Percentiles rank a stretch among this genome's conserved stretches.
Evolutionary conservation across 2,888 invertebrate genomes (phyloP).

Genomic region (Gryllus longicercus): DNA sequence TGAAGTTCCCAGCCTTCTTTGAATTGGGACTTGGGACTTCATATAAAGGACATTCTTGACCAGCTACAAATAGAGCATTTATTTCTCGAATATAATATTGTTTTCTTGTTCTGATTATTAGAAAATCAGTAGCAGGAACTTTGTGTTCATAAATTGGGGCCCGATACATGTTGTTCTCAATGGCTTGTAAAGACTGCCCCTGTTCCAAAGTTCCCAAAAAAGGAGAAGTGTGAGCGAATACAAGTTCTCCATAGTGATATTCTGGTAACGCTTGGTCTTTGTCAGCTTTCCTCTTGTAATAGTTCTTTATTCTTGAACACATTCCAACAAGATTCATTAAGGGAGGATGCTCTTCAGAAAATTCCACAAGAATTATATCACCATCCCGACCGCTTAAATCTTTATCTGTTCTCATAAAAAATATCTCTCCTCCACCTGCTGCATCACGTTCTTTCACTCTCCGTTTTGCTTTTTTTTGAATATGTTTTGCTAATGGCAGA

Average conservation of each 20-base stretch:
- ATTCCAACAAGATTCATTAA: conserved; percentile 96
- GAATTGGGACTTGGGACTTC: conserved; percentile 99
- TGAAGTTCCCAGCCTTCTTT: conserved; percentile 95
- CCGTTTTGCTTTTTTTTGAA: conserved; percentile 88
- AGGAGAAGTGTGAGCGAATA: conserved; percentile 95
- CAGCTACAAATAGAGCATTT: conserved; percentile 85
- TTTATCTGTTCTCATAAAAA: conserved; percentile 96
- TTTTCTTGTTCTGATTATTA: conserved; percentile 85
- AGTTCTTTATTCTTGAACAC: conserved; percentile 98
- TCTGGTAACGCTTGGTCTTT: conserved; percentile 84
- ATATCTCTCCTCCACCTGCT: conserved; percentile 97
- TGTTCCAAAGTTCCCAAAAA: conserved; percentile 93
- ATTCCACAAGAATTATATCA: conserved; percentile 84
- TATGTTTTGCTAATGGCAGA: conserved; percentile 81
- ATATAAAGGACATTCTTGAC: conserved; percentile 93
- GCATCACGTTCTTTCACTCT: conserved; percentile 90
- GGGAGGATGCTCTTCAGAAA: conserved; percentile 97
- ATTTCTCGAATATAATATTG: conserved; percentile 88
- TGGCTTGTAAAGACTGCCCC: conserved; percentile 88
- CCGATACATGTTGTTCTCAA: conserved; percentile 96
- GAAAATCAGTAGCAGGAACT: conserved; percentile 75
- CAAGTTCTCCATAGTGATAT: conserved; percentile 85
- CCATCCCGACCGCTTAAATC: conserved; percentile 94
- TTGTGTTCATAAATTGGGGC: conserved; percentile 92
- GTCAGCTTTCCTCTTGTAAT: conserved; percentile 93